Evolutionary conservation across 2,113 vertebrate genomes (phyloP).

Genomic region (Genyomyrus donnyi): DNA sequence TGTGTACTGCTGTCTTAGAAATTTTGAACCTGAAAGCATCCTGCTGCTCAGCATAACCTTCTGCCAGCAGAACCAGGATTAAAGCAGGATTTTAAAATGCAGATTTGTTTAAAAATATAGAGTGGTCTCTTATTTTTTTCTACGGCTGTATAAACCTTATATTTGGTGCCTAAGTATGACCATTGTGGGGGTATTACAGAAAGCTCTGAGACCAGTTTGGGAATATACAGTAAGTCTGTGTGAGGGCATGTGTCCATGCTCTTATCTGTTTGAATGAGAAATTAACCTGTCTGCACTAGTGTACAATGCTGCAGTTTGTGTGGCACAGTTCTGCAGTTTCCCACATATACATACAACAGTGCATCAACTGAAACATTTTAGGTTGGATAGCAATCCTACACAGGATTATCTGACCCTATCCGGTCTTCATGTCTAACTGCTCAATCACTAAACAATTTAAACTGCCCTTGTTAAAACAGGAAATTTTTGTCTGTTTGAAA

Average conservation of each 20-base stretch:
- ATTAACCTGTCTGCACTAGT: background rate
- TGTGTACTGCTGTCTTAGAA: too few relatives aligned
- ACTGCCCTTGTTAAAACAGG: background rate
- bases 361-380: background rate
- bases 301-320: background rate
- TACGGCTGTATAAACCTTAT: background rate
- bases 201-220: background rate
- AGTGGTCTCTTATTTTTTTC: too few relatives aligned
- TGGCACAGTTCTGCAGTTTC: background rate
- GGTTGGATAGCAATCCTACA: background rate
- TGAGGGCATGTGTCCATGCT: background rate
- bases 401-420: background rate
- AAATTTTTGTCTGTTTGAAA: background rate
- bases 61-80: too few relatives aligned
- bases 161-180: background rate
- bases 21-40: too few relatives aligned
- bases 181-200: background rate
- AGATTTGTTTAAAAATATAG: too few relatives aligned
- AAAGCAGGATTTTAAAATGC: too few relatives aligned
- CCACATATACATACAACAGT: background rate
- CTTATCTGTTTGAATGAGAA: background rate
- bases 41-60: too few relatives aligned
- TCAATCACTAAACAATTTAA: background rate
- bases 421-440: background rate
- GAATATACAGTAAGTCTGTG: background rate